phyloP scores from a whole-genome alignment of 2,113 vertebrate species.

The Aspidoscelis tigris region DNA sequence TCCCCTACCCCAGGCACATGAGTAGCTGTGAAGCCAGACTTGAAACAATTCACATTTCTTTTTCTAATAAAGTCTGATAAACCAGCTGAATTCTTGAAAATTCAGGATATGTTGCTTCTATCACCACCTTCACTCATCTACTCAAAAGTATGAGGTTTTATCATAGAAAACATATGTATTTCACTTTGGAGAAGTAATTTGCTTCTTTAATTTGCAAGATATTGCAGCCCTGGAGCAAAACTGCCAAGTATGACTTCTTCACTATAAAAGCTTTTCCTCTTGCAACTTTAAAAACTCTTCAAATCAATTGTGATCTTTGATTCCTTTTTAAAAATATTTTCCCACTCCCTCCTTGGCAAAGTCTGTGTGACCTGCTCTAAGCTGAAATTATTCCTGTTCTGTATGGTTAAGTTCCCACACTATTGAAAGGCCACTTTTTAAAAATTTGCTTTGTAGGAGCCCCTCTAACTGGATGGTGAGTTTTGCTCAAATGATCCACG shows the following conservation, averaged over 20 bases:
- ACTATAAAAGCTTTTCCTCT: constrained; percentile 17
- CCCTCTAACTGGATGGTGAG: background rate
- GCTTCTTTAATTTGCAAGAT: constrained; percentile 42
- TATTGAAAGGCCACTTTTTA: constrained; percentile 40
- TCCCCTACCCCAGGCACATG: background rate
- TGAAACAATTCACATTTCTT: background rate
- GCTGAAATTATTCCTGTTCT: constrained; percentile 17
- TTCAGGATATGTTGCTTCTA: background rate
- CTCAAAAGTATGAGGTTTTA: constrained; percentile 11
- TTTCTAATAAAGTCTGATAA: background rate
- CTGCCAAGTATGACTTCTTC: background rate
- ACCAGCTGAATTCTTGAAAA: background rate
- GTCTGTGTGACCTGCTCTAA: background rate
- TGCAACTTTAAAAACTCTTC: constrained; percentile 17
- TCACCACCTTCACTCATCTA: background rate
- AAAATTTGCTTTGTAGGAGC: constrained; percentile 14
- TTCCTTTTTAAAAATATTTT: constrained; percentile 1
- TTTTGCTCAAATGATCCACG: background rate
- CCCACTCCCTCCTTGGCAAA: background rate
- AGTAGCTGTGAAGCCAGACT: background rate
- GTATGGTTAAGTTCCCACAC: constrained; percentile 5
- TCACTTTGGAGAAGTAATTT: constrained; percentile 32
- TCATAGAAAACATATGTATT: constrained; percentile 6
- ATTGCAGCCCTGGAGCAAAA: constrained; percentile 35
- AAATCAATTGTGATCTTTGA: constrained; percentile 25